phyloP scores from a whole-genome alignment of 2,797 vertebrate species.

The Nannoperca obscura region DNA sequence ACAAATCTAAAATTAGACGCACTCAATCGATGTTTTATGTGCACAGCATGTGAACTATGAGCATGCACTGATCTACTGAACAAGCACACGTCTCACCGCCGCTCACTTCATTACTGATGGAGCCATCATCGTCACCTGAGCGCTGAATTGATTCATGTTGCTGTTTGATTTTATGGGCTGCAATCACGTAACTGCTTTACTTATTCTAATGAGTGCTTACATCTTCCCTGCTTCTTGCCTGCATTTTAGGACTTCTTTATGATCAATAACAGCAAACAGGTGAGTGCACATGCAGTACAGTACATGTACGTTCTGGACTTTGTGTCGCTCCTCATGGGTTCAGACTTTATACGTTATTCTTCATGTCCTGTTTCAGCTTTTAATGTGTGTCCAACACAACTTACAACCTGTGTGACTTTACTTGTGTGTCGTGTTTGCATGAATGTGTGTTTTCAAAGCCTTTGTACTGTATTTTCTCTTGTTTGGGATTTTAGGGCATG shows the following conservation, averaged over 20 bases:
- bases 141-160: constrained; percentile 52
- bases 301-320: constrained; percentile 11
- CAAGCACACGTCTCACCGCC: constrained; percentile 43
- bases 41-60: constrained; percentile 65
- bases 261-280: constrained; percentile 90
- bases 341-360: neutral
- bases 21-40: constrained; percentile 12
- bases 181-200: constrained; percentile 90
- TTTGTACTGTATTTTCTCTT: constrained; percentile 15
- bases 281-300: constrained; percentile 71
- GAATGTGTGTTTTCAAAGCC: constrained; percentile 17
- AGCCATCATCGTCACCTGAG: constrained; percentile 31
- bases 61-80: constrained; percentile 45
- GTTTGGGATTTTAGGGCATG: constrained; percentile 11
- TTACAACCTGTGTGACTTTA: neutral
- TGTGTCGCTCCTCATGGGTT: constrained; percentile 6
- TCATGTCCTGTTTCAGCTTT: neutral
- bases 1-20: constrained; percentile 12
- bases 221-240: constrained; percentile 95
- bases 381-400: constrained; percentile 13
- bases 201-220: constrained; percentile 89
- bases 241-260: constrained; percentile 98
- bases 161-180: constrained; percentile 82
- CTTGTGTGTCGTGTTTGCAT: constrained; percentile 30
- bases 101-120: constrained; percentile 59